Evolutionary conservation across 2,888 invertebrate genomes (phyloP).

Genomic region (Charanyca ferruginea): DNA sequence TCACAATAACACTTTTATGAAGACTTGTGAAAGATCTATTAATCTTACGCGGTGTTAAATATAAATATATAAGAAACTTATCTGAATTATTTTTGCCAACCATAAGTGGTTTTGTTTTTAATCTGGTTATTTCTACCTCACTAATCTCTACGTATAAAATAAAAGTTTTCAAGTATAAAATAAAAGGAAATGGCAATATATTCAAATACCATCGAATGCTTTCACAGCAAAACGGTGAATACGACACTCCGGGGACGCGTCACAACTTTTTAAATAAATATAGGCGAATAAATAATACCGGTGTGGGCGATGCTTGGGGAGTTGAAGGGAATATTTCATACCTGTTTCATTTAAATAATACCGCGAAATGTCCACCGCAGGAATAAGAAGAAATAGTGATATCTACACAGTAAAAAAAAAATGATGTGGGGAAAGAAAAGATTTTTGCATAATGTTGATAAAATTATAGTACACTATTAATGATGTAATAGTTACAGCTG

Average conservation of each 20-base stretch:
- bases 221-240: slow-evolving; percentile 72
- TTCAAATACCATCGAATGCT: slow-evolving; percentile 72
- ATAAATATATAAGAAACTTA: background rate
- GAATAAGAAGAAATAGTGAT: slow-evolving; percentile 24
- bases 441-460: background rate
- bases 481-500: too few species aligned
- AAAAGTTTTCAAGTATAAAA: slow-evolving; percentile 57
- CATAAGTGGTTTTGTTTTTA: background rate
- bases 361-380: slow-evolving; percentile 26
- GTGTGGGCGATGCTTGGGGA: slow-evolving; percentile 61
- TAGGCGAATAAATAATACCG: slow-evolving; percentile 74
- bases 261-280: slow-evolving; percentile 80
- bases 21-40: background rate
- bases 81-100: background rate
- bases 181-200: slow-evolving; percentile 67
- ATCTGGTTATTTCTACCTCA: background rate
- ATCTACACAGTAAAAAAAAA: slow-evolving; percentile 16
- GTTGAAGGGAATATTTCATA: slow-evolving; percentile 65
- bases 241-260: slow-evolving; percentile 76
- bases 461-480: too few species aligned
- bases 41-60: background rate
- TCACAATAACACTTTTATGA: too few species aligned
- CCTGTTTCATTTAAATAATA: slow-evolving; percentile 53
- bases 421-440: background rate
- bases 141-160: slow-evolving; percentile 14